Base-by-base conservation (phyloP, 2,888 invertebrate genomes). In the Brachylomia viminalis region DNA sequence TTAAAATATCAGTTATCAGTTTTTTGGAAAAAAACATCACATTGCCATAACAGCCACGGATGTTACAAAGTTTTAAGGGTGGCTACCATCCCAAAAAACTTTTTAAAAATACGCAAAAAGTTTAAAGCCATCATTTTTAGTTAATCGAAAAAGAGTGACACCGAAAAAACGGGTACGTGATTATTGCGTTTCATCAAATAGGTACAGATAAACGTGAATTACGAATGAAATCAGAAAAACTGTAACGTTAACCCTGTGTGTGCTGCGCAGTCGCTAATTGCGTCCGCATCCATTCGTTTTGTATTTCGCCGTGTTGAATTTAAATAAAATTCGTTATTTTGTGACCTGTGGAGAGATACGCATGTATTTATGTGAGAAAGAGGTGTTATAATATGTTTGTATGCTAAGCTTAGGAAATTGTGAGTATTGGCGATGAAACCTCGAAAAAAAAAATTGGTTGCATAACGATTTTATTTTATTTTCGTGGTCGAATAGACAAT, bases 221-320 rank as follows among this genome's bases (percentile, higher is more conserved):
- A 85, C 84, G 78, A 84, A 71, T 76, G 81, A 72, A 86, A 87
- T 87, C 81, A 82, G 72, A 87, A 87, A 85, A 79, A 58, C 61
- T 73, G 77, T 77, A 67, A 69, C 81, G 78, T 77, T 84, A 87
- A 83, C 86, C 82, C 81, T 82, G 71, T 72, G 66, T 73, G 72
- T 76, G 79, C 76, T 80, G 66, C 79, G 72, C 75, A 76, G 67
- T 85, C 79, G 88, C 90, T 91, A 91, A 91, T 91, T 91, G 88
- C 91, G 87, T 85, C 85, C 88, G 77, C 73, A 86, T 85, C 84
- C 88, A 86, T 88, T 90, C 87, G 86, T 88, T 91, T 88, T 84
- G 86, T 86, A 86, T 88, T 91, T 88, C 79, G 45, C 78, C 65
- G 75, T 68, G 80, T 83, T 80, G 81, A 87, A 89, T 88, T 89